Conservation (phyloP, 1,140 invertebrate species). For the Leptinotarsa undecemlineata region DNA sequence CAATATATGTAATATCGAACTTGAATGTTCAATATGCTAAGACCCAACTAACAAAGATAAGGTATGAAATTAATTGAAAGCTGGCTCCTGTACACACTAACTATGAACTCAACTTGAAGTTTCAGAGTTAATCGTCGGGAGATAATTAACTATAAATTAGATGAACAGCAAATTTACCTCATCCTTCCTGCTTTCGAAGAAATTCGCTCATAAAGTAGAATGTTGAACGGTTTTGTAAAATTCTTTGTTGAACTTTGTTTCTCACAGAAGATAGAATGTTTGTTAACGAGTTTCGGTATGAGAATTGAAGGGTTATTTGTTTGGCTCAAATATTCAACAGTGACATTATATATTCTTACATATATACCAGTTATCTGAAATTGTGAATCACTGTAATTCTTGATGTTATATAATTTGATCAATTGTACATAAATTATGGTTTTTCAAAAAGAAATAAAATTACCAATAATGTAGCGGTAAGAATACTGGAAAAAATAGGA, state of each 20-base stretch:
- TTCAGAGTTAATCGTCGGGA: constrained; percentile 11
- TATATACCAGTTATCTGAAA: too few species aligned
- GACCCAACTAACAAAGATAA: neutral
- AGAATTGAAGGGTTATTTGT: neutral
- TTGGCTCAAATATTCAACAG: neutral
- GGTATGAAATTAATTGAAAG: constrained; percentile 11
- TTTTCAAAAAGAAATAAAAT: too few species aligned
- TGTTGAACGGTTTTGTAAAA: neutral
- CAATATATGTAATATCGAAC: neutral
- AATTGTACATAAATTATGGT: too few species aligned
- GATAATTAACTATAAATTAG: constrained; percentile 22
- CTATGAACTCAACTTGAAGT: neutral
- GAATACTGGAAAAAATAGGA: too few species aligned
- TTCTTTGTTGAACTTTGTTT: constrained; percentile 2
- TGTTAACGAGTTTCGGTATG: neutral
- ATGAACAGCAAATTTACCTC: constrained; percentile 15
- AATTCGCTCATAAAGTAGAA: constrained; percentile 9
- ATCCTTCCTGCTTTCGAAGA: constrained; percentile 2
- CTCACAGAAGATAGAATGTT: neutral
- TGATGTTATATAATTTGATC: too few species aligned
- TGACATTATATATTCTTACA: too few species aligned
- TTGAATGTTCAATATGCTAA: neutral
- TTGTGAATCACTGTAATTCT: too few species aligned
- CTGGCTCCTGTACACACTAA: constrained; percentile 11
- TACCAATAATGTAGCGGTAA: too few species aligned